Base-by-base conservation (phyloP, 2,888 invertebrate genomes). In the Euplexia lucipara region DNA sequence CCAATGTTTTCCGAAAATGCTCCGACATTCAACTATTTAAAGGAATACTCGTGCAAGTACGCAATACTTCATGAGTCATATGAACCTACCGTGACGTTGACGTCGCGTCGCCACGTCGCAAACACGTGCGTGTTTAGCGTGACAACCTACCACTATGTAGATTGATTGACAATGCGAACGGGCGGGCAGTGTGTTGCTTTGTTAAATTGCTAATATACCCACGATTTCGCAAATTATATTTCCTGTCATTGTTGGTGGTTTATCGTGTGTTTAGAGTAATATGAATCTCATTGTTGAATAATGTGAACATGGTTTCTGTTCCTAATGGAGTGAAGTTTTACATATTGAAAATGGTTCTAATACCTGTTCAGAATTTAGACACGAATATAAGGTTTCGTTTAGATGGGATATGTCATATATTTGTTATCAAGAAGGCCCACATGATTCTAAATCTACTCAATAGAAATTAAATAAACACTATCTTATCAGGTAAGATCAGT, bases 121-220 rank as follows among this genome's bases (percentile, higher is more conserved):
- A n/a, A 86, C 88, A 86, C 78, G 84, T 87, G 86, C 87, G 86
- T 88, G 85, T 81, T 87, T 84, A 77, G 83, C 86, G 86, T 88
- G 88, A 89, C 90, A 88, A 86, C 86, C 85, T 79, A 83, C 86
- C 81, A 85, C 86, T 83, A 71, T 53, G 67, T 42, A 86, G 88
- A 87, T 88, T 90, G 90, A 92, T 91, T 87, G 91, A 90, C 89
- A 87, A 84, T 86, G 86, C 82, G 83, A 87, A 88, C 80, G 82
- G 79, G 83, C 75, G 56, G 54, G 54, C 66, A 60, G 81, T 79
- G 72, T 80, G 79, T 83, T 79, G 68, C 80, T 83, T 84, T 78
- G 81, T 79, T 72, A 83, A 85, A 85, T 81, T 78, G 81, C 72
- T 68, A 80, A 78, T 71, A 49, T 69, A 76, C 68, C 60, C 73